Evolutionary conservation across 2,797 vertebrate genomes (phyloP).

Genomic region (Myotis myotis): DNA sequence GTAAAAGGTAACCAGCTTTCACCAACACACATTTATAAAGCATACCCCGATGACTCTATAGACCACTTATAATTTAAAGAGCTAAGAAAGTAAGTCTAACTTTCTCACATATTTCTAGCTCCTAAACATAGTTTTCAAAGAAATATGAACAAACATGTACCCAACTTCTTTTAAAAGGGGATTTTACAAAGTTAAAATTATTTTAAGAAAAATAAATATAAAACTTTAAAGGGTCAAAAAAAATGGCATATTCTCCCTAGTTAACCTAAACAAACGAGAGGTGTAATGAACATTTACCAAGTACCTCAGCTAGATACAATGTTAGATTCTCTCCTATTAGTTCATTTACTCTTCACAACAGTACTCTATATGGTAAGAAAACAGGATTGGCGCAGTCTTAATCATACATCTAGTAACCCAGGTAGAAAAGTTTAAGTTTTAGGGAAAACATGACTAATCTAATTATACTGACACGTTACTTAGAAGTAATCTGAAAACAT

Average conservation of each 20-base stretch:
- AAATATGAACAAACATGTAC: neutral
- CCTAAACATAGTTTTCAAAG: constrained; percentile 28
- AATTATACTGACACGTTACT: neutral
- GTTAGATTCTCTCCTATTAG: neutral
- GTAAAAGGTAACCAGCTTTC: neutral
- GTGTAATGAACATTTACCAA: neutral
- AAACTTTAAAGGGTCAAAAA: constrained; percentile 11
- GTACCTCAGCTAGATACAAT: neutral
- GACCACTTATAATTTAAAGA: neutral
- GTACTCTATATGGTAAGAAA: constrained; percentile 8
- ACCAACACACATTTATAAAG: neutral
- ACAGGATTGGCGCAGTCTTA: neutral
- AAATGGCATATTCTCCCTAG: neutral
- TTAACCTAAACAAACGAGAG: neutral
- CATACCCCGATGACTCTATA: neutral
- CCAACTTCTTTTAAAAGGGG: neutral
- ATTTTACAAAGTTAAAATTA: constrained; percentile 5
- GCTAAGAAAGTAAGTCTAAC: neutral
- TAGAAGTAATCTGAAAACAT: neutral
- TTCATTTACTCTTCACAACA: neutral
- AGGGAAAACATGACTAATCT: neutral
- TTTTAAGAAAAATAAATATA: constrained; percentile 5
- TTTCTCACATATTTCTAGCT: constrained; percentile 11
- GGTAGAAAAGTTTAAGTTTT: neutral
- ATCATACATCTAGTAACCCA: neutral